Evolutionary conservation across 2,888 invertebrate genomes (phyloP), one percentile per base, ranked within the genome.

Genomic region (Autographa pulchrina): DNA sequence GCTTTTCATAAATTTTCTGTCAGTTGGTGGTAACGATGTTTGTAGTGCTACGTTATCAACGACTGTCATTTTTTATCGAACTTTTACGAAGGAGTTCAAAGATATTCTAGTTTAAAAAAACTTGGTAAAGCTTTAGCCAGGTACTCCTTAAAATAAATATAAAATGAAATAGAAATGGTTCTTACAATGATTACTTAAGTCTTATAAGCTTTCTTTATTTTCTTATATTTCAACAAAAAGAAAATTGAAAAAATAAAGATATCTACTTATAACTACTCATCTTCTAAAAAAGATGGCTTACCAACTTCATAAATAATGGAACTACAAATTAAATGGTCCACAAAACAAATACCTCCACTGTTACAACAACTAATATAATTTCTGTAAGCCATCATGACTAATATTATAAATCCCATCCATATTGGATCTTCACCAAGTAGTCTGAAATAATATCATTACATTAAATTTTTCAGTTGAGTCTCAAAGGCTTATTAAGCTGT

Each of bases 401-500:
- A 61, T 68, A 77, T 18, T 68, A 77, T 18, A 63, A 5, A 18
- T 72, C 20, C 56, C 63, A 77, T 78, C 73, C 62, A 72, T 72
- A 68, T 72, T 63, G 54, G 20, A 56, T 25, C 70, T 20, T 38
- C 18, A 54, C 41, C 43, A 68, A 78, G 71, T 72, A 68, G 70
- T 62, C 65, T 61, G 62, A 70, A 68, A 70, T 80, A 64, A 74
- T 72, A 72, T 74, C 31, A 64, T 82, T 65, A 66, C 41, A 59
- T 82, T 82, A 73, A 80, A 81, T 58, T 77, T 25, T 81, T 65
- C 72, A 82, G 65, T 75, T 52, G 60, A 75, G 81, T 74, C 72
- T 81, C 71, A 67, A 66, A 62, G 59, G 73, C 74, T 80, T 80
- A 83, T 82, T 78, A 74, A 75, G 70, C 72, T 70, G 73, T 76